A percentile compares a stretch with the other conserved stretches of the same genome.
phyloP scores from a whole-genome alignment of 2,113 vertebrate genomes.

The Neolamprologus hecqui region DNA sequence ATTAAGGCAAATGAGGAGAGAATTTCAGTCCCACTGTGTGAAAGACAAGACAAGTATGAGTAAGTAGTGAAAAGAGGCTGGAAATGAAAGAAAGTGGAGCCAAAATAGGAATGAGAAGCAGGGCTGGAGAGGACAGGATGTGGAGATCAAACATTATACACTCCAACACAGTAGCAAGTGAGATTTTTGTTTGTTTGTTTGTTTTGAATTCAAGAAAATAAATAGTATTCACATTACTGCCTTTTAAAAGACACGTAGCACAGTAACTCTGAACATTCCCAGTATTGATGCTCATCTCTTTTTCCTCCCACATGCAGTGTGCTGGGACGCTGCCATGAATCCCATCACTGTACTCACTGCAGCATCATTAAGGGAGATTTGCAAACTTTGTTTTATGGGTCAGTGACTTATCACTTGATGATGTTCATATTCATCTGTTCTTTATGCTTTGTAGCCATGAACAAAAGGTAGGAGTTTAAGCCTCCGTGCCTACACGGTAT shows the following conservation, averaged over 20 bases:
- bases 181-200: background rate
- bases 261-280: background rate
- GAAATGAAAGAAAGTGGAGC: background rate
- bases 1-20: background rate
- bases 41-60: background rate
- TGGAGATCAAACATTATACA: background rate
- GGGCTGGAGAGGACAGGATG: background rate
- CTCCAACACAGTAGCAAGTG: background rate
- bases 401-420: background rate
- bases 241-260: background rate
- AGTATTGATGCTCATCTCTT: background rate
- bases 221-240: background rate
- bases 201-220: background rate
- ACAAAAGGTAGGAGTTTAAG: background rate
- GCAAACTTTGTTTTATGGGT: background rate
- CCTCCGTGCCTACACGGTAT: background rate
- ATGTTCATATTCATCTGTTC: background rate
- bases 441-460: background rate
- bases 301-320: background rate
- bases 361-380: conserved; percentile 4
- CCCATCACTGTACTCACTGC: background rate
- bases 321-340: conserved; percentile 24
- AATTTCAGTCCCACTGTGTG: background rate
- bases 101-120: background rate
- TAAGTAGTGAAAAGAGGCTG: background rate